Evolutionary conservation across 2,888 invertebrate species (phyloP), one percentile per base, ranked within the genome.

Genomic region (Polylopha cassiicola): DNA sequence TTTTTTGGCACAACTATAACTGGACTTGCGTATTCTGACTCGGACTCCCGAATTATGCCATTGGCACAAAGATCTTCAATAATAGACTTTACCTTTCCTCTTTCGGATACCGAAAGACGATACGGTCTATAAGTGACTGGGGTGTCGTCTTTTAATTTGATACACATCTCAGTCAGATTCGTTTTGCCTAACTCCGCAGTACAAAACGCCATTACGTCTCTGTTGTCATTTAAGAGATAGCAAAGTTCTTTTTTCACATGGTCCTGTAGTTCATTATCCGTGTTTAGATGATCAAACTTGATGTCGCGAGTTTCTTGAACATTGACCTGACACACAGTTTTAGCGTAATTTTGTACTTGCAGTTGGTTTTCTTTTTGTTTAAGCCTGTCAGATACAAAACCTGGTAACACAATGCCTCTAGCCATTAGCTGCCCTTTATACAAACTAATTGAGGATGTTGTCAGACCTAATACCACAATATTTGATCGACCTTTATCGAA

Each of bases 71-170:
- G 8, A 9, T 31, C 31, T 11, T 31, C 21, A 9, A 31, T 22
- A 14, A 31, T 31, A 21, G 14, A 6, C 4, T 22, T 31, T 3
- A 31, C 31, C 7, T 31, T 31, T 31, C 22, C 31, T 8, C 31
- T 31, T 6, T 15, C 22, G 2, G 21, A 21, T 2, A 21, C 13
- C 3, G 29, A 27, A 8, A 43, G 30, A n/a, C 47, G 22, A 7
- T 47, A 44, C 1, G 47, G 47, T 4, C 42, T 38, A 17, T 47
- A 47, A 3, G 42, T 37, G 1, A 47, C 47, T 1, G 47, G 47
- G 8, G 4, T 29, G 4, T 24, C 3, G 10, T 42, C 42, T 3
- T 39, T 44, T 7, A 47, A 6, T 8, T 29, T 16, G n/a, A 47
- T 47, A 10, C 20, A 17, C 44, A 47, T 44, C 30, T 47, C 44